Evolutionary conservation across 2,888 invertebrate genomes (phyloP).

Genomic region (Drosophila pseudotalamancana): DNA sequence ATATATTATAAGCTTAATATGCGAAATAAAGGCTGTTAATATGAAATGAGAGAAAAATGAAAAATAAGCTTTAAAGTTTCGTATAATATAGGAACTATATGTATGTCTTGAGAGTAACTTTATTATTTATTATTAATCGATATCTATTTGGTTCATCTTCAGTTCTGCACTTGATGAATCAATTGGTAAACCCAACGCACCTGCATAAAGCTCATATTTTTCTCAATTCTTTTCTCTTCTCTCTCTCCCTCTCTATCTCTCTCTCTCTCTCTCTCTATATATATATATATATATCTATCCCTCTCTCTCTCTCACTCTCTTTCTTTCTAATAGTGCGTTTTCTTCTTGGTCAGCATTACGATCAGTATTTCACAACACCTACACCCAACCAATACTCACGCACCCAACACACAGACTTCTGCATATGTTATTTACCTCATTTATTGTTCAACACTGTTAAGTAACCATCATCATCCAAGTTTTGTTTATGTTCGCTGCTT

Average conservation of each 20-base stretch:
- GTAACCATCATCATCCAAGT: slow-evolving; percentile 72
- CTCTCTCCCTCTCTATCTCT: background rate
- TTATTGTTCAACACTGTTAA: slow-evolving; percentile 73
- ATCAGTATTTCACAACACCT: slow-evolving; percentile 41
- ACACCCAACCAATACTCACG: slow-evolving; percentile 21
- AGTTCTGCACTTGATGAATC: slow-evolving; percentile 24
- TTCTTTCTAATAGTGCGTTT: background rate
- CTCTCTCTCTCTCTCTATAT: background rate
- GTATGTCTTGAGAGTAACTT: no score
- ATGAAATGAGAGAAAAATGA: no score
- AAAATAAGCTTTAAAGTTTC: no score
- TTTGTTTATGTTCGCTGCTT: slow-evolving; percentile 71
- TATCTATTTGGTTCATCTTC: background rate
- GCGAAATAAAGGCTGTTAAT: no score
- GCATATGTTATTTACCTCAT: slow-evolving; percentile 39
- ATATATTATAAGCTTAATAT: no score
- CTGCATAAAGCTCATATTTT: slow-evolving; percentile 20
- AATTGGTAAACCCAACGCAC: slow-evolving; percentile 27
- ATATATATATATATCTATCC: background rate
- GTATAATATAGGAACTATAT: no score
- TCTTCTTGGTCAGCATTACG: slow-evolving; percentile 7
- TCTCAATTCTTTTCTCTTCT: no score
- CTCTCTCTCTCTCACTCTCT: background rate
- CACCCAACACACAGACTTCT: slow-evolving; percentile 8
- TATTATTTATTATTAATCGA: background rate